phyloP scores from a whole-genome alignment of 2,113 vertebrate species.

The Psephotus haematonotus region DNA sequence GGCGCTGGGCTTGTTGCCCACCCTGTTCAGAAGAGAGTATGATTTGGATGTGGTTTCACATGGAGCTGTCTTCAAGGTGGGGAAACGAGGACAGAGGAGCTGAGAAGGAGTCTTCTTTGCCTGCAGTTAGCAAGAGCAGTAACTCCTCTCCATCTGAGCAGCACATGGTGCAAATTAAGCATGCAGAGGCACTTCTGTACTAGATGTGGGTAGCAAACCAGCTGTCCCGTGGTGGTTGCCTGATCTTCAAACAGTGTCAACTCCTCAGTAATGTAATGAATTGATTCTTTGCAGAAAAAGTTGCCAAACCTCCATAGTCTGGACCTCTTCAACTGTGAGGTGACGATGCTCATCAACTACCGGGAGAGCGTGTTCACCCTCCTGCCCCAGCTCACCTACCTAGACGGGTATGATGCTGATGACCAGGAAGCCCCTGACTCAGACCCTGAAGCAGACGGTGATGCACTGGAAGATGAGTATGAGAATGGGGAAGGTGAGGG shows the following conservation, averaged over 20 bases:
- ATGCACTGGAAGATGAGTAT: conserved; percentile 69
- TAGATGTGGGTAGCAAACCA: background rate
- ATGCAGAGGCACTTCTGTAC: background rate
- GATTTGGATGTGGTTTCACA: background rate
- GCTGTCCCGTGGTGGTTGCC: background rate
- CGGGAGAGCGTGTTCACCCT: conserved; percentile 79
- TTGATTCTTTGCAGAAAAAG: conserved; percentile 73
- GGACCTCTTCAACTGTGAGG: conserved; percentile 83
- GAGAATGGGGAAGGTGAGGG: conserved; percentile 73
- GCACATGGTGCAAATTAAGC: background rate
- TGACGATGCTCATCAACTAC: conserved; percentile 82
- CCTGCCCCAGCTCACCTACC: conserved; percentile 80
- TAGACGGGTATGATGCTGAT: conserved; percentile 80
- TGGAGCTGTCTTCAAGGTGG: background rate
- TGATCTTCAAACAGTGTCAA: background rate
- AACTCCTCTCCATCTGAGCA: background rate
- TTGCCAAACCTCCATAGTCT: conserved; percentile 77
- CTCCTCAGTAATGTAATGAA: rapidly evolving
- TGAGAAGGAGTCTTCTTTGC: background rate
- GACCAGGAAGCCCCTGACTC: conserved; percentile 83
- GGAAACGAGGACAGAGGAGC: background rate
- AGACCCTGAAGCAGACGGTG: conserved; percentile 58
- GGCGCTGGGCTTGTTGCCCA: background rate
- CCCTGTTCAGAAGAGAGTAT: background rate
- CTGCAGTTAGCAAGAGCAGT: background rate